A percentile compares a stretch with the other conserved stretches of the same genome.
Conservation (phyloP, 2,113 vertebrate genomes). For the Oncorhynchus clarkii region DNA sequence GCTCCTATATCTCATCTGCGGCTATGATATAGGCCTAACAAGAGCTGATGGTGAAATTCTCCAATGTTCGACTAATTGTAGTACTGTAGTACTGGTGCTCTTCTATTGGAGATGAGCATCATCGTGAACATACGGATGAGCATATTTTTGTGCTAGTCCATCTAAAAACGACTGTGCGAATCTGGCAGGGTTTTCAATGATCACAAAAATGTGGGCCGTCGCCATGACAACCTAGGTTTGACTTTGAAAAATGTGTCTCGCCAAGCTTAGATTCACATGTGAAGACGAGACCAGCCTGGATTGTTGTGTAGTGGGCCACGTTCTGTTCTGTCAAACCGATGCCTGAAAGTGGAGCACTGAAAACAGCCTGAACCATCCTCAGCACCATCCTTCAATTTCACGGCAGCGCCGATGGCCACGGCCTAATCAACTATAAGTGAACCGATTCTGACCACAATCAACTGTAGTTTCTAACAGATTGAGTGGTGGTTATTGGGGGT, state of each 20-base stretch:
- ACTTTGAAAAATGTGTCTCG: conserved; percentile 10
- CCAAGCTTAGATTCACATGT: conserved; percentile 4
- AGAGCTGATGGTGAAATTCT: neutral
- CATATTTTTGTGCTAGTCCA: neutral
- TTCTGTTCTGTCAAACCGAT: neutral
- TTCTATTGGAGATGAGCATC: neutral
- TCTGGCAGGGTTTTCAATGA: neutral
- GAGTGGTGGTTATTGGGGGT: no score
- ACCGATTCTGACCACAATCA: neutral
- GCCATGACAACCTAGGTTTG: conserved; percentile 1
- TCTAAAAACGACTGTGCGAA: neutral
- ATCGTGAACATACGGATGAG: neutral
- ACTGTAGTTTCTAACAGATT: neutral
- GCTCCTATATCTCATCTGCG: neutral
- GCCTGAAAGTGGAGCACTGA: neutral
- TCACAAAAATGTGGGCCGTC: conserved; percentile 3
- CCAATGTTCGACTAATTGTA: neutral
- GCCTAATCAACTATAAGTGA: neutral
- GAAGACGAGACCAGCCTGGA: neutral
- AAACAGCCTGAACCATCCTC: neutral
- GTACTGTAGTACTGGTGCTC: neutral
- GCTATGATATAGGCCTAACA: neutral
- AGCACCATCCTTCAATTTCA: neutral
- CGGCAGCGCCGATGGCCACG: no score
- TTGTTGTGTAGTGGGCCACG: neutral